Conservation (phyloP, 1,140 invertebrate genomes). For the Leptoteleia sp. region DNA sequence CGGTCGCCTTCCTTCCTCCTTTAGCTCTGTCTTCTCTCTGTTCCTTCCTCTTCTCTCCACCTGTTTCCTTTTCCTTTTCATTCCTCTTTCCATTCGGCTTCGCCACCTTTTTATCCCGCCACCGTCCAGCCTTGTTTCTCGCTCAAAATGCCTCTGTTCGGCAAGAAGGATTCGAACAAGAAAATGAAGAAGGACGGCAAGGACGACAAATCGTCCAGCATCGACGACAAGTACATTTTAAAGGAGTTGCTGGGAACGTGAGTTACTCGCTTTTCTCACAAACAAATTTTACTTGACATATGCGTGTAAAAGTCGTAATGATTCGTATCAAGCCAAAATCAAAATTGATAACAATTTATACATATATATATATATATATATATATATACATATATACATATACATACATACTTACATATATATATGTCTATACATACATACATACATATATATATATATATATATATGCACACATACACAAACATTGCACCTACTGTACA, state of each 20-base stretch:
- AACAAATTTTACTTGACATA: no score
- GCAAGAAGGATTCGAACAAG: slow-evolving; percentile 89
- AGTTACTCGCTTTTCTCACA: slow-evolving; percentile 77
- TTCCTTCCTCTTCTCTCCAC: slow-evolving; percentile 1
- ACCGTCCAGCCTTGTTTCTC: slow-evolving; percentile 4
- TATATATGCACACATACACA: no score
- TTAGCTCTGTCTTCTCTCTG: background rate
- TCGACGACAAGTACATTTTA: slow-evolving; percentile 94
- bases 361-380: background rate
- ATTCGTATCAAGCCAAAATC: background rate
- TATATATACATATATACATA: background rate
- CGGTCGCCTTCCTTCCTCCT: background rate
- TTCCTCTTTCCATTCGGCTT: background rate
- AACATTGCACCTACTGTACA: background rate
- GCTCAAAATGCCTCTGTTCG: slow-evolving; percentile 52
- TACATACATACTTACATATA: background rate
- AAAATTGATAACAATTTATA: background rate
- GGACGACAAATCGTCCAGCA: slow-evolving; percentile 89
- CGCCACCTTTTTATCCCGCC: background rate
- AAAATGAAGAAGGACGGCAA: slow-evolving; percentile 90
- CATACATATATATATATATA: background rate
- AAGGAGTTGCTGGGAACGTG: slow-evolving; percentile 94
- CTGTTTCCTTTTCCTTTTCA: background rate
- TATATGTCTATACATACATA: background rate
- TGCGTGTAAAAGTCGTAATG: no score